Base-by-base conservation (phyloP, 2,888 invertebrate species). In the Aphidius colemani region DNA sequence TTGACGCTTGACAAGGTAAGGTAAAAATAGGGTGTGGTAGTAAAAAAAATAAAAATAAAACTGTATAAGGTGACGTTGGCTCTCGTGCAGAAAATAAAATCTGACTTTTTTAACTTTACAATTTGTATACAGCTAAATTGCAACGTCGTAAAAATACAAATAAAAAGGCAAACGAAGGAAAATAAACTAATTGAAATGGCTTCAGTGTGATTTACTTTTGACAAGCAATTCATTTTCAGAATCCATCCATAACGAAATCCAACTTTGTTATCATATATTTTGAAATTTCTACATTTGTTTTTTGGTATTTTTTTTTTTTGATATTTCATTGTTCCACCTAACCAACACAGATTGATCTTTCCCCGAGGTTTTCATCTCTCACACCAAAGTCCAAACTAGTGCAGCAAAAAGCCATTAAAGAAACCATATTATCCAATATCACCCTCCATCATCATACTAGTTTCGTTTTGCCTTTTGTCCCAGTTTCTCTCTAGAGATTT, bases 371-470 rank as follows among this genome's bases (percentile, higher is more conserved):
- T 55, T 63, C 39, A 48, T 51, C 13, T 43, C 61, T 30, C 55
- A 56, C 10, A 50, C 56, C 53, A 10, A 48, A 30, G 11, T 39
- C 57, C 44, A 58, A 58, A 53, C 51, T 58, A 59, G 65, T 66
- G 67, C 68, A 69, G 66, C 68, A 66, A 67, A 67, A 66, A 68
- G 67, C 67, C 69, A 69, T 71, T 69, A 69, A 68, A 67, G 65
- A 66, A 71, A 64, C 68, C 70, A 70, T 70, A 69, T 71, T 70
- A 70, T 66, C 70, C 66, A 66, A 64, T 61, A 61, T 63, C 63
- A 61, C 63, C 66, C 30, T 64, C 61, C 66, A 62, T 61, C 64
- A 65, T 65, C 68, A 63, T 51, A 41, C 51, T 50, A 8, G 10
- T 53, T 11, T 46, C 49, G 13, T 18, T 43, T 43, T 10, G 41